Percentiles rank a stretch among this genome's conserved stretches.
phyloP scores from a whole-genome alignment of 2,888 invertebrate species.

The Spodoptera picta region DNA sequence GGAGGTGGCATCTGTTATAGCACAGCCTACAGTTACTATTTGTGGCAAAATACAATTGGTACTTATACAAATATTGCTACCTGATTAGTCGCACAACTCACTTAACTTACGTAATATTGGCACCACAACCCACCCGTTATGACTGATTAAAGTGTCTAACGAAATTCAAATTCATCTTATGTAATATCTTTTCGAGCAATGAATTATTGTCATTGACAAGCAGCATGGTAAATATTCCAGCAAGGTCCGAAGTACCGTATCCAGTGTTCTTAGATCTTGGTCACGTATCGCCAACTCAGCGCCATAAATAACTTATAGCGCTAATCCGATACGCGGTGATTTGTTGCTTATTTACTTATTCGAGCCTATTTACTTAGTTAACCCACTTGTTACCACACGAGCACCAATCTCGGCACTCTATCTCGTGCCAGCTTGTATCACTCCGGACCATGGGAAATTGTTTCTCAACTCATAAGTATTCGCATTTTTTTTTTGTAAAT shows the following conservation, averaged over 20 bases:
- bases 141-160: too few species aligned
- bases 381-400: slow-evolving; percentile 58
- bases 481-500: too few species aligned
- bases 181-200: too few species aligned
- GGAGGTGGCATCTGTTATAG: slow-evolving; percentile 26
- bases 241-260: slow-evolving; percentile 49
- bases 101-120: too few species aligned
- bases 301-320: slow-evolving; percentile 84
- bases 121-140: too few species aligned
- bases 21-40: too few species aligned
- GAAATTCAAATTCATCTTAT: too few species aligned
- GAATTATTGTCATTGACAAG: too few species aligned
- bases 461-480: background rate
- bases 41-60: too few species aligned
- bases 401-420: slow-evolving; percentile 21
- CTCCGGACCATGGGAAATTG: slow-evolving; percentile 17
- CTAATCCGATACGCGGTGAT: slow-evolving; percentile 85
- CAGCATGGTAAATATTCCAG: too few species aligned
- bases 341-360: slow-evolving; percentile 84
- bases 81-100: too few species aligned
- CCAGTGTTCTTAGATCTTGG: slow-evolving; percentile 44
- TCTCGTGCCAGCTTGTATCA: slow-evolving; percentile 43
- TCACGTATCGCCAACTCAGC: slow-evolving; percentile 73
- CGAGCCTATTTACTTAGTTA: slow-evolving; percentile 59
- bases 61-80: too few species aligned